These are phyloP conservation scores for Limonius californicus DNA, from an alignment of 1,140 invertebrate species.

Conservation along the genomic window DNA sequence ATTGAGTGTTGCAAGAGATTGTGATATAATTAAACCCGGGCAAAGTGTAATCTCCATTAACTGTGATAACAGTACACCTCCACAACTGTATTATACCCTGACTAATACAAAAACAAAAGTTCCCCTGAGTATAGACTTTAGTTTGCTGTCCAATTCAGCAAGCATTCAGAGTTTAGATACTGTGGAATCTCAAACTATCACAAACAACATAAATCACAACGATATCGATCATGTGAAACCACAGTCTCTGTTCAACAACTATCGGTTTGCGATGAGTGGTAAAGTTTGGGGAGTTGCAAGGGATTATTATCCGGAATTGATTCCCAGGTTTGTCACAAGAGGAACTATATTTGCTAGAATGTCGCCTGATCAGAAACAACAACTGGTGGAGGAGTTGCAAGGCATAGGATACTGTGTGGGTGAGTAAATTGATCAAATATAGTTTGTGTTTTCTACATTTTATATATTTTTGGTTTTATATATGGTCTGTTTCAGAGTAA, in stretches of 20 bases:
- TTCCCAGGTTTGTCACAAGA: constrained; percentile 69
- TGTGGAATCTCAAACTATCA: constrained; percentile 47
- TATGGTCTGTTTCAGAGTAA: too few species aligned
- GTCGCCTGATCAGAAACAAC: constrained; percentile 96
- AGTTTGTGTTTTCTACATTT: not conserved
- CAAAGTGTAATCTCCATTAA: constrained; percentile 65
- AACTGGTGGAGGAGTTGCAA: constrained; percentile 84
- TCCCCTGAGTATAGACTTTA: constrained; percentile 24
- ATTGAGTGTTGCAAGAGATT: constrained; percentile 94
- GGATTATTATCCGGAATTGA: constrained; percentile 69
- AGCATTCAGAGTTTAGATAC: constrained; percentile 61
- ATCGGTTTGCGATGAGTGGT: constrained; percentile 76
- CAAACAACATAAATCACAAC: constrained; percentile 18
- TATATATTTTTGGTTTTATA: not conserved
- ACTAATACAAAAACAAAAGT: constrained; percentile 31
- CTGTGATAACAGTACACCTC: constrained; percentile 31
- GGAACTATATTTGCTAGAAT: constrained; percentile 94
- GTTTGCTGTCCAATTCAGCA: constrained; percentile 47
- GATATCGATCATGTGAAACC: constrained; percentile 13
- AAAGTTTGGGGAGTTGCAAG: constrained; percentile 72
- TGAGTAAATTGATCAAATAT: too few species aligned
- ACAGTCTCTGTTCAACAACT: constrained; percentile 40
- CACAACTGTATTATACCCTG: constrained; percentile 43
- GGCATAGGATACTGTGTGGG: constrained; percentile 82
- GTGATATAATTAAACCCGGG: constrained; percentile 76